Conservation (phyloP, 2,888 invertebrate genomes). For the Trissonchulus sp. region DNA sequence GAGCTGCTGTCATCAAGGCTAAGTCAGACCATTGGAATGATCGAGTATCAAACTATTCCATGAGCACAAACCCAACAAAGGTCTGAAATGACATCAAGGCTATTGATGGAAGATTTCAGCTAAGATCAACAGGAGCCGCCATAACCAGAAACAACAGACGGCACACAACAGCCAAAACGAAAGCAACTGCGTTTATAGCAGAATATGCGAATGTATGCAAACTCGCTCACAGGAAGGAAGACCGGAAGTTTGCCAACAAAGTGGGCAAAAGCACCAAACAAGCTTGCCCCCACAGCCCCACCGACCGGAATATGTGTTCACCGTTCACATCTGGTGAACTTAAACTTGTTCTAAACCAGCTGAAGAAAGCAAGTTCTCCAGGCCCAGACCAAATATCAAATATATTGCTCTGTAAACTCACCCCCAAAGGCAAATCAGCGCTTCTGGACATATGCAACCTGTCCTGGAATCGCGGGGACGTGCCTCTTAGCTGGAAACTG, state of each 20-base stretch:
- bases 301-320: neutral
- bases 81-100: slow-evolving; percentile 4
- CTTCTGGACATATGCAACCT: slow-evolving; percentile 7
- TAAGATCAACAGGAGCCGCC: neutral
- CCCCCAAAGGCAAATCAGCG: neutral
- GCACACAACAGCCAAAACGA: neutral
- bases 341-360: slow-evolving; percentile 16
- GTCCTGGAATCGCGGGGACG: neutral
- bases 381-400: slow-evolving; percentile 8
- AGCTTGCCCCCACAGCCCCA: neutral
- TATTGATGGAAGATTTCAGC: neutral
- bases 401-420: neutral
- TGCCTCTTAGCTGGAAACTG: slow-evolving; percentile 1
- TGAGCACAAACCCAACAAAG: neutral
- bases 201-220: slow-evolving; percentile 12
- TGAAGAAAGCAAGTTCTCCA: neutral
- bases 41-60: neutral
- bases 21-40: neutral
- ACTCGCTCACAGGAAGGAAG: neutral
- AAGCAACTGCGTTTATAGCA: slow-evolving; percentile 3
- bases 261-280: neutral
- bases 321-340: slow-evolving; percentile 1
- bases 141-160: neutral
- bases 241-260: neutral
- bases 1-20: neutral